Conservation (phyloP, 2,113 vertebrate genomes). For the Tetrao urogallus region DNA sequence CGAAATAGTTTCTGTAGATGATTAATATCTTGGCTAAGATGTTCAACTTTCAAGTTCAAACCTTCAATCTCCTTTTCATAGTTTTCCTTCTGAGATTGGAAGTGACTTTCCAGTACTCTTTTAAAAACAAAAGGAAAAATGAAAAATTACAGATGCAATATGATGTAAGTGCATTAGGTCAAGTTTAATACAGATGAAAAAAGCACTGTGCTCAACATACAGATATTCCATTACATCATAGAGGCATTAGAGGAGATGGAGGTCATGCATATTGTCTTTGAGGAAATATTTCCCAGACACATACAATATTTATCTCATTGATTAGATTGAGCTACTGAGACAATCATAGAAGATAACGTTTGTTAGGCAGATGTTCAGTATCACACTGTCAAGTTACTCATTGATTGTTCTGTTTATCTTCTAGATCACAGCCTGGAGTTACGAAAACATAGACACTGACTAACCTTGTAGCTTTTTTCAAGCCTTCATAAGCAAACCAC, state of each 20-base stretch:
- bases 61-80: conserved; percentile 88
- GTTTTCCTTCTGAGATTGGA: conserved; percentile 87
- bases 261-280: background rate
- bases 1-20: conserved; percentile 90
- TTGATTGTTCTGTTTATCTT: background rate
- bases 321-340: background rate
- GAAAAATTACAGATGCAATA: background rate
- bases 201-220: background rate
- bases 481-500: conserved; percentile 86
- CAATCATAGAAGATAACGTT: background rate
- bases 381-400: background rate
- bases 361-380: background rate
- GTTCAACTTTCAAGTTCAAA: conserved; percentile 86
- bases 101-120: conserved; percentile 89
- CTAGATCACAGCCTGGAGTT: background rate
- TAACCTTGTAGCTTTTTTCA: conserved; percentile 93
- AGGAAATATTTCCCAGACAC: background rate
- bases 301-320: background rate
- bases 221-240: background rate
- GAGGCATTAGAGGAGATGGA: background rate
- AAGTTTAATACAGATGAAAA: conserved; percentile 2
- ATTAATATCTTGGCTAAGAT: conserved; percentile 90
- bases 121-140: background rate
- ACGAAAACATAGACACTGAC: background rate
- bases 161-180: background rate